Percentiles rank a stretch among this genome's conserved stretches.
Evolutionary conservation across 2,888 invertebrate species (phyloP).

Genomic region (Carcina quercana): DNA sequence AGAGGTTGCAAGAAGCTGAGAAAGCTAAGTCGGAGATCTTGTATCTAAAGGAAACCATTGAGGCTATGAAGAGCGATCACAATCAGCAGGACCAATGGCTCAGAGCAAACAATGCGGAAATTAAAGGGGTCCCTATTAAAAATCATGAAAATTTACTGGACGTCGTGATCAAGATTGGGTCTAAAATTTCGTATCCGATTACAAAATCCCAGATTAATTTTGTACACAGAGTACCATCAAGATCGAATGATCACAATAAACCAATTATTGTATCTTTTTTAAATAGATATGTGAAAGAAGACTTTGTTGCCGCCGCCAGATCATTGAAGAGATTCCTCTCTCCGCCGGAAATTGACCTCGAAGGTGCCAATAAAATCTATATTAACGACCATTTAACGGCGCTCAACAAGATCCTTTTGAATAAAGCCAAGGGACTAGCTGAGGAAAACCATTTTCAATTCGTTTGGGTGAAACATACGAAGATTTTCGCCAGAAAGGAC

Average conservation of each 20-base stretch:
- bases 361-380: no score
- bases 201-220: neutral
- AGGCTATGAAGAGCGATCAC: no score
- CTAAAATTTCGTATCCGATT: neutral
- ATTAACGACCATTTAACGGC: no score
- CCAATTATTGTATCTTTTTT: neutral
- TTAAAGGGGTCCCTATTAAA: neutral
- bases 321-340: no score
- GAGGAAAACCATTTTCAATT: neutral
- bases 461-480: neutral
- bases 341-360: no score
- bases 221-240: neutral
- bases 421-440: neutral
- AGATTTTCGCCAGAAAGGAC: neutral
- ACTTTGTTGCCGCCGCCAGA: constrained; percentile 1
- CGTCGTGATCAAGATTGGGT: neutral
- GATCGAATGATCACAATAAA: neutral
- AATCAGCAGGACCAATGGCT: constrained; percentile 1
- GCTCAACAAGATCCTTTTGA: no score
- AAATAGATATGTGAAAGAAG: neutral
- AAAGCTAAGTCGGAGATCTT: no score
- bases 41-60: no score
- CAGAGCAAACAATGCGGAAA: neutral
- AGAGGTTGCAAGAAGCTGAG: no score
- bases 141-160: neutral